Conservation (phyloP, 2,113 vertebrate species). For the Alexandromys fortis region DNA sequence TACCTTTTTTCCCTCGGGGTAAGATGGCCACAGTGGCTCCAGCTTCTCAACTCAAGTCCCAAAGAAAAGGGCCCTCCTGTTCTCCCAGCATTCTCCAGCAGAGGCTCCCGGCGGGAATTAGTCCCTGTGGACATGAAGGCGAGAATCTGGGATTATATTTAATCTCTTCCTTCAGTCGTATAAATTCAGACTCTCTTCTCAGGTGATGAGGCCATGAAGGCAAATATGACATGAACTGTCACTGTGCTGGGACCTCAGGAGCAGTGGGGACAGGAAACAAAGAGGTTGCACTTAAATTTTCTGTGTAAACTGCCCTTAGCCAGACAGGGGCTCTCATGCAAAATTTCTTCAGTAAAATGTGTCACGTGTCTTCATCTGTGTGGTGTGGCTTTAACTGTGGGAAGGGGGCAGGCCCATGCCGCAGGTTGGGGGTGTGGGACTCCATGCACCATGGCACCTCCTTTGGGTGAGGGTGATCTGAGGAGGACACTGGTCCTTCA, state of each 20-base stretch:
- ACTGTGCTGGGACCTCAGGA: too few species aligned
- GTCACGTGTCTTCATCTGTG: background rate
- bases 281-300: rapidly evolving
- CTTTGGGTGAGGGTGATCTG: rapidly evolving
- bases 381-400: rapidly evolving
- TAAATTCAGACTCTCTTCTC: background rate
- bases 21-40: background rate
- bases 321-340: background rate
- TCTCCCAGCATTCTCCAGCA: background rate
- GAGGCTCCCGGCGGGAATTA: rapidly evolving
- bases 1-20: background rate
- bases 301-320: background rate
- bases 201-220: too few species aligned
- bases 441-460: rapidly evolving
- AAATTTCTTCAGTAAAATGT: background rate
- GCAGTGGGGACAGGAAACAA: background rate
- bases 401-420: rapidly evolving
- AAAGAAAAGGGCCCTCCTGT: background rate
- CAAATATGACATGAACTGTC: background rate
- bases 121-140: rapidly evolving
- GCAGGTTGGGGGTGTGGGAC: rapidly evolving
- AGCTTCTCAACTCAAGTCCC: background rate
- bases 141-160: background rate
- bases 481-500: too few species aligned
- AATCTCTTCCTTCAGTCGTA: rapidly evolving